A percentile compares a stretch with the other conserved stretches of the same genome.
These are phyloP conservation scores for Malurus splendens DNA, from an alignment of 2,797 vertebrate genomes.

Conservation along the genomic window DNA sequence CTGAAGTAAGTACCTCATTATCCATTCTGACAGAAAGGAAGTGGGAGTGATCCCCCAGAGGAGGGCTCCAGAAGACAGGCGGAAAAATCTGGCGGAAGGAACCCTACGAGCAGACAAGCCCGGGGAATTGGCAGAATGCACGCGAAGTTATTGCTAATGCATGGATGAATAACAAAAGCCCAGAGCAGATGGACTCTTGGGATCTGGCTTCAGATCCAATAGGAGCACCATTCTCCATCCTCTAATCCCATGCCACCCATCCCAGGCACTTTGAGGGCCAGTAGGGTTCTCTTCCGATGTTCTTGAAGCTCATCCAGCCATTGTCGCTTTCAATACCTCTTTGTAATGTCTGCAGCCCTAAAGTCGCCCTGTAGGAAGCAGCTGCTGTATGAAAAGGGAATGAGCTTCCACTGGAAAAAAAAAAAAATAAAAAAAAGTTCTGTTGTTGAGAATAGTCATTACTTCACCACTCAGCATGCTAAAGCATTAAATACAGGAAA, in stretches of 20 bases:
- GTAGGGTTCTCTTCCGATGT: not conserved
- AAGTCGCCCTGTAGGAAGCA: conserved; percentile 21
- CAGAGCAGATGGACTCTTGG: not conserved
- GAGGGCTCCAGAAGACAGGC: conserved; percentile 5
- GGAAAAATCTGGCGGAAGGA: not conserved
- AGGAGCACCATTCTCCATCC: not conserved
- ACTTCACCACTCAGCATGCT: conserved; percentile 8
- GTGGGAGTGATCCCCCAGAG: conserved; percentile 15
- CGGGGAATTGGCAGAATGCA: not conserved
- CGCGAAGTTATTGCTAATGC: not conserved
- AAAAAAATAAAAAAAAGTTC: not conserved
- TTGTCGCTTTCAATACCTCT: conserved; percentile 22
- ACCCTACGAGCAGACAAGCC: not conserved
- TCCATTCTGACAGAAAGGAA: conserved; percentile 21
- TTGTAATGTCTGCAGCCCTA: conserved; percentile 19
- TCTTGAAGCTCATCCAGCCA: conserved; percentile 25
- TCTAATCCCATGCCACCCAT: conserved; percentile 7
- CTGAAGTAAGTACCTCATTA: conserved; percentile 37
- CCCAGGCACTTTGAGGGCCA: not conserved
- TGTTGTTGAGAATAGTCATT: conserved; percentile 23
- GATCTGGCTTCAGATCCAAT: not conserved
- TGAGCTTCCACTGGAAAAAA: conserved; percentile 14
- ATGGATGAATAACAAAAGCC: not conserved
- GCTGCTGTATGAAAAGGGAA: conserved; percentile 45
- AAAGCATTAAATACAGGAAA: conserved; percentile 35